phyloP scores from a whole-genome alignment of 2,113 vertebrate species.

The Triplophysa rosa region DNA sequence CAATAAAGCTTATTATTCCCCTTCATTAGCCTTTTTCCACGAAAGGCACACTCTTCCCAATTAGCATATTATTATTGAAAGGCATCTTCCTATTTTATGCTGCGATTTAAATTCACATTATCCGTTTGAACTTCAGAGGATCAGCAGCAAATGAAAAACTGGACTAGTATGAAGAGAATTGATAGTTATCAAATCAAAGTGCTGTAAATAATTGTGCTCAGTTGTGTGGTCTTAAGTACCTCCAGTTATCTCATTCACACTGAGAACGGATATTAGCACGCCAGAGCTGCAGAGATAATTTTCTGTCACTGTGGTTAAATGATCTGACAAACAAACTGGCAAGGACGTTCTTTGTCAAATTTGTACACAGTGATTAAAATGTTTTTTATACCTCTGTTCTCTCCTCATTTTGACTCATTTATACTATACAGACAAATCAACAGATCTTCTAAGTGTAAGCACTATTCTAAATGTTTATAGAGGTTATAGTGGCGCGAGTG shows the following conservation, averaged over 20 bases:
- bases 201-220: conserved; percentile 62
- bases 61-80: conserved; percentile 50
- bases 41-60: conserved; percentile 34
- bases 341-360: not conserved
- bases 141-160: conserved; percentile 46
- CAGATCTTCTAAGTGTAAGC: conserved; percentile 14
- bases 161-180: conserved; percentile 53
- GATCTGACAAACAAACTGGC: not conserved
- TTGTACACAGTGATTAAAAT: no score
- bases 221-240: conserved; percentile 45
- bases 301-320: not conserved
- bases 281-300: not conserved
- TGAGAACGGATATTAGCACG: not conserved
- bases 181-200: conserved; percentile 61
- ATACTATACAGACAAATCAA: not conserved
- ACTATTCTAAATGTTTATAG: not conserved
- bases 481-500: not conserved
- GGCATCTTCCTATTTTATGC: conserved; percentile 32
- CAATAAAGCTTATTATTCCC: conserved; percentile 47
- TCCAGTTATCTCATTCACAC: conserved; percentile 7
- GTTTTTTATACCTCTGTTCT: no score
- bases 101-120: conserved; percentile 40
- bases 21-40: conserved; percentile 36
- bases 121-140: conserved; percentile 42
- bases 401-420: no score